Evolutionary conservation across 2,888 invertebrate species (phyloP).

Genomic region (Onthophagus sagittarius): DNA sequence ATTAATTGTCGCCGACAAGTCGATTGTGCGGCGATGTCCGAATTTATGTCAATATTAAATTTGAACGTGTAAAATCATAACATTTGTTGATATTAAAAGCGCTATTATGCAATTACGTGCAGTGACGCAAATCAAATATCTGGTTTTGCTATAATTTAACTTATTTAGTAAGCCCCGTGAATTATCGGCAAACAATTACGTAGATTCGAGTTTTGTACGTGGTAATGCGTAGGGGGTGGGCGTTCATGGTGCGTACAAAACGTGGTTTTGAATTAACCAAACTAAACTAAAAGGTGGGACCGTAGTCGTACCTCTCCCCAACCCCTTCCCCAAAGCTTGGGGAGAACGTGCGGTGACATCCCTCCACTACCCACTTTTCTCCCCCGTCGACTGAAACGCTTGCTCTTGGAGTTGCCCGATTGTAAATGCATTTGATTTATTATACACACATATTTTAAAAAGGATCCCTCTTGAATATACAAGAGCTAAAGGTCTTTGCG

Average conservation of each 20-base stretch:
- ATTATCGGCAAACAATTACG: not conserved
- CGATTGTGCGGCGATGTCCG: conserved; percentile 9
- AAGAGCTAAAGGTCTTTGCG: not conserved
- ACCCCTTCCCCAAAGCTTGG: not conserved
- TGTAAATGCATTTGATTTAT: conserved; percentile 40
- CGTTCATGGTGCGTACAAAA: not conserved
- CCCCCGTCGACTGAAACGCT: not conserved
- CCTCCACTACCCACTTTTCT: not conserved
- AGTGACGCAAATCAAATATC: not conserved
- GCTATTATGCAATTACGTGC: conserved; percentile 2
- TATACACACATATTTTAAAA: conserved; percentile 39
- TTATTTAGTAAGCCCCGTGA: not conserved
- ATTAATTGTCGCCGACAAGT: conserved; percentile 24
- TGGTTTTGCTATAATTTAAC: not conserved
- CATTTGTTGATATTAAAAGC: conserved; percentile 9
- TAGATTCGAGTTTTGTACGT: not conserved
- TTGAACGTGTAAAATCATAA: conserved; percentile 1
- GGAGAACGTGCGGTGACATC: not conserved
- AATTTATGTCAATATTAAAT: conserved; percentile 7
- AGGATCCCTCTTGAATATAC: conserved; percentile 26
- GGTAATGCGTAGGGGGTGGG: not conserved
- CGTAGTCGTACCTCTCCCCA: conserved; percentile 1
- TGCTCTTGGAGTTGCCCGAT: conserved; percentile 16
- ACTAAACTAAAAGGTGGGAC: not conserved
- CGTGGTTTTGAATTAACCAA: not conserved